phyloP scores from a whole-genome alignment of 2,113 vertebrate genomes.

The Passer montanus region DNA sequence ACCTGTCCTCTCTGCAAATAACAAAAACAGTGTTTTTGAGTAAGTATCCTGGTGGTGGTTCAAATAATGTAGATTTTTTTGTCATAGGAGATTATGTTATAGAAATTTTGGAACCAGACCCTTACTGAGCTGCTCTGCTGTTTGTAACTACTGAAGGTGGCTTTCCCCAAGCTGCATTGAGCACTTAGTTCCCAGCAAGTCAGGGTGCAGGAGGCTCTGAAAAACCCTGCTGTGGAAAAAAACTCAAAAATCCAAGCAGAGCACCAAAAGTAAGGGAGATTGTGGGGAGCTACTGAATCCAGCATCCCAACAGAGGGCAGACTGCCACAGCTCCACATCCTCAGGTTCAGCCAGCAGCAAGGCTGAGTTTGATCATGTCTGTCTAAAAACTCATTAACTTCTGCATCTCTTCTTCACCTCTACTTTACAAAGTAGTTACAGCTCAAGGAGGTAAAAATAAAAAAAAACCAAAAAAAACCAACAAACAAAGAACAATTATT shows the following conservation, averaged over 20 bases:
- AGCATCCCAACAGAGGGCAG: accelerated
- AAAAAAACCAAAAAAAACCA: not conserved
- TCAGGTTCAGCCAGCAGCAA: not conserved
- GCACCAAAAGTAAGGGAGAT: not conserved
- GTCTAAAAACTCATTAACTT: not conserved
- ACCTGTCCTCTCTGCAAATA: not conserved
- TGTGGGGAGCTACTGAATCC: not conserved
- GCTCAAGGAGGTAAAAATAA: not conserved
- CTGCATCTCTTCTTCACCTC: not conserved
- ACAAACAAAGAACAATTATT: not conserved
- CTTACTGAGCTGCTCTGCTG: not conserved
- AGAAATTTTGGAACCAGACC: not conserved
- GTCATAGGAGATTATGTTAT: not conserved
- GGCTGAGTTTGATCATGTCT: not conserved
- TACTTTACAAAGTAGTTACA: not conserved
- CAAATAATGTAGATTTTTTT: not conserved
- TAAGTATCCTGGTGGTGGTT: not conserved
- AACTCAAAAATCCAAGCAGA: not conserved
- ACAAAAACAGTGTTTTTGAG: not conserved
- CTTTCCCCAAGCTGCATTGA: not conserved
- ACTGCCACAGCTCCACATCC: accelerated
- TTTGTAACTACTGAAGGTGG: not conserved
- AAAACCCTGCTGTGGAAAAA: not conserved
- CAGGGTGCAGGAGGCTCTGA: not conserved
- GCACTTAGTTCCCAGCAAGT: not conserved